These are phyloP conservation scores for Hydropotes inermis DNA, from an alignment of 2,113 vertebrate species.

Conservation along the genomic window DNA sequence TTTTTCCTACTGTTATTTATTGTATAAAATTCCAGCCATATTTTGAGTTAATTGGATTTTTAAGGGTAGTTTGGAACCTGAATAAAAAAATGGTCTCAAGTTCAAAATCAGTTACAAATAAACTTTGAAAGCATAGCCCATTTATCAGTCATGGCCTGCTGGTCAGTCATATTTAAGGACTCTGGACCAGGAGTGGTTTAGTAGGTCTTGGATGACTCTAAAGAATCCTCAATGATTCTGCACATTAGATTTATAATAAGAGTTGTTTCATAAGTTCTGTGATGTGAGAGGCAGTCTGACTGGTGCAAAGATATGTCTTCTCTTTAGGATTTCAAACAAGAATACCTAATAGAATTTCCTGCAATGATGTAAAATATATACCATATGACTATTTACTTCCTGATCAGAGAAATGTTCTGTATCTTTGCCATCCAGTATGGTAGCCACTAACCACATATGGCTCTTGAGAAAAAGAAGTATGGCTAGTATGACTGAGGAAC, in stretches of 20 bases:
- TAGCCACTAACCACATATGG: neutral
- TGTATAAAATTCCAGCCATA: neutral
- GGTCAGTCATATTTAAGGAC: neutral
- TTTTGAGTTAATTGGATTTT: conserved; percentile 8
- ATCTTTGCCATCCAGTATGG: neutral
- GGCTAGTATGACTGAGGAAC: neutral
- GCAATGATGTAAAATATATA: neutral
- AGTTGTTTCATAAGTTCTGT: neutral
- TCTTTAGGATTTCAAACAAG: neutral
- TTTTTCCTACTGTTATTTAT: neutral
- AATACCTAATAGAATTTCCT: neutral
- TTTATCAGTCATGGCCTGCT: neutral
- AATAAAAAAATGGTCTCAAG: conserved; percentile 13
- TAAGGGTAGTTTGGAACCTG: neutral
- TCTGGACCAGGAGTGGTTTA: neutral
- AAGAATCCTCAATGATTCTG: neutral
- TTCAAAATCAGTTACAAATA: neutral
- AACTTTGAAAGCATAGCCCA: neutral
- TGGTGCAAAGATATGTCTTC: neutral
- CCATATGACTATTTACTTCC: neutral
- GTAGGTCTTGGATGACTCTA: neutral
- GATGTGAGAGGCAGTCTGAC: neutral
- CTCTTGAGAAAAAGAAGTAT: neutral
- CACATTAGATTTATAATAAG: neutral
- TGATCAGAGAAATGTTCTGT: neutral